These are phyloP conservation scores for Acropternis orthonyx DNA, from an alignment of 2,797 vertebrate species.

Conservation along the genomic window DNA sequence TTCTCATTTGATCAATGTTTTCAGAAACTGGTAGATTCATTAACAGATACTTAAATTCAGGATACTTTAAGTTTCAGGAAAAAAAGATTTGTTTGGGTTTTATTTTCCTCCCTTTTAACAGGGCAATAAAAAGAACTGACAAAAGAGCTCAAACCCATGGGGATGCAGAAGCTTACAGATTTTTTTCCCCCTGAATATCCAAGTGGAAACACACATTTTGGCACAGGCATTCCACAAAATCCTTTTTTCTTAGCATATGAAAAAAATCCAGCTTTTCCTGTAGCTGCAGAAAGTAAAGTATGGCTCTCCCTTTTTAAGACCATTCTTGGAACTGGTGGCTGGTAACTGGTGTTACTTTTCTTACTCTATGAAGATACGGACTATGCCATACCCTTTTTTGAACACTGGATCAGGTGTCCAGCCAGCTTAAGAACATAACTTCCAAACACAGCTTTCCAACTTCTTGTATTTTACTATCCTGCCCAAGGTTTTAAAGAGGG, in stretches of 20 bases:
- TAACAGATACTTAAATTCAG: constrained; percentile 1
- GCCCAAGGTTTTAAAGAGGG: background rate
- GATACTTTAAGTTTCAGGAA: background rate
- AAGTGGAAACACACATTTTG: background rate
- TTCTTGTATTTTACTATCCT: background rate
- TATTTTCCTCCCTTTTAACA: background rate
- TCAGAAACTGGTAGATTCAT: background rate
- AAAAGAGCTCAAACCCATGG: background rate
- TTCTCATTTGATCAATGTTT: background rate
- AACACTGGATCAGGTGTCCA: background rate
- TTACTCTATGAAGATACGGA: background rate
- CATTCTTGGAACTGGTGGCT: background rate
- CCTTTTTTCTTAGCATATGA: background rate
- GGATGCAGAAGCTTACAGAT: background rate
- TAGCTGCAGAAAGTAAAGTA: background rate
- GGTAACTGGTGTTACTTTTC: background rate
- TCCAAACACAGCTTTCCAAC: background rate
- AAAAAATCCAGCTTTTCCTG: background rate
- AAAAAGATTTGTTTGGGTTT: background rate
- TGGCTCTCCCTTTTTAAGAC: background rate
- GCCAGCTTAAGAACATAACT: background rate
- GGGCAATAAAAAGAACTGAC: background rate
- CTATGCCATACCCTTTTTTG: background rate
- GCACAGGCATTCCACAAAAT: background rate
- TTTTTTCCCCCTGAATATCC: background rate